Evolutionary conservation across 2,888 invertebrate species (phyloP).

Genomic region (Sussaba pulchella): DNA sequence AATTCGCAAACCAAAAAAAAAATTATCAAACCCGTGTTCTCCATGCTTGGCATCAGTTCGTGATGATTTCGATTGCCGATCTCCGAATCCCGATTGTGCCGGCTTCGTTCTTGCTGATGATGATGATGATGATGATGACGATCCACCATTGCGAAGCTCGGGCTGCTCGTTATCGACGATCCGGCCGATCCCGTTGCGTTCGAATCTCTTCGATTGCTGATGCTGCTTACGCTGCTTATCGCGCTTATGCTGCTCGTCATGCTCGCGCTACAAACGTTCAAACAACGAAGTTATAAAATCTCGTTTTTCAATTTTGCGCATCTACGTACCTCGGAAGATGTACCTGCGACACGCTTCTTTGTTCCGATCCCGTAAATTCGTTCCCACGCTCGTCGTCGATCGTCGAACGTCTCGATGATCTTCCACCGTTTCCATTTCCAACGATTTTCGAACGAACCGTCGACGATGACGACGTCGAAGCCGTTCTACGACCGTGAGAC

Average conservation of each 20-base stretch:
- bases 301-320: conserved; percentile 53
- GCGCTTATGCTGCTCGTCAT: conserved; percentile 30
- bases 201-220: conserved; percentile 47
- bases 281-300: conserved; percentile 59
- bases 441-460: conserved; percentile 49
- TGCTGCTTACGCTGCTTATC: too few species aligned
- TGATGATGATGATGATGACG: conserved; percentile 64
- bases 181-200: conserved; percentile 57
- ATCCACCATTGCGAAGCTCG: conserved; percentile 60
- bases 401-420: conserved; percentile 36
- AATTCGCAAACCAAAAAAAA: neutral
- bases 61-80: conserved; percentile 65
- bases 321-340: conserved; percentile 76
- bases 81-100: conserved; percentile 59
- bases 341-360: conserved; percentile 74
- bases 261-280: conserved; percentile 63
- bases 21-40: conserved; percentile 47
- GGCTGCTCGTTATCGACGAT: conserved; percentile 61
- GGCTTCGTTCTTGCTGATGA: conserved; percentile 65
- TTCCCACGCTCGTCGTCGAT: conserved; percentile 39
- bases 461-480: conserved; percentile 40
- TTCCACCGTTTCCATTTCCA: conserved; percentile 31
- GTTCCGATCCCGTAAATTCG: conserved; percentile 55
- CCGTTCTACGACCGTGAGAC: conserved; percentile 27
- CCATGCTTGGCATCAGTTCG: conserved; percentile 62